Base-by-base conservation (phyloP, 2,113 vertebrate genomes). In the Melanostigma gelatinosum region DNA sequence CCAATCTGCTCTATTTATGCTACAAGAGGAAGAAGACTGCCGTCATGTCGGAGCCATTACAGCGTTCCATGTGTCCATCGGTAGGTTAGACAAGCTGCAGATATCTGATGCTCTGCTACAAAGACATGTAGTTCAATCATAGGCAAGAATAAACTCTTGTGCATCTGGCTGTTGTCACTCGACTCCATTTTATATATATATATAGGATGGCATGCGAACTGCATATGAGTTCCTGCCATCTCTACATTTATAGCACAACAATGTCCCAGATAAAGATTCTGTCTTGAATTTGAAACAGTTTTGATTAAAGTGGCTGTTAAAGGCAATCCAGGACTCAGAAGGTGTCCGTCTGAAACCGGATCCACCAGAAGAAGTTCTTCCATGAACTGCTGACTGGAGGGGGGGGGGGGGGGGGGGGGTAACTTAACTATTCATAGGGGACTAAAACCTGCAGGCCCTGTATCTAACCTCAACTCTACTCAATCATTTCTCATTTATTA, bases 371-470 rank as follows among this genome's bases (percentile, higher is more conserved):
- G 79, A 82, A 87, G 74, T 81, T 76, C 50, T 60, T 84, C 88
- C 84, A 76, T 82, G 89, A 95, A 93, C 82, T 95, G 94, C 95
- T 94, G 94, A 95, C 94, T 90, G 52, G 73, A 55, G 27, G 24
- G 55, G 73, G 55, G 27, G 24, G 55, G 70, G 66, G 27, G 24
- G 55, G 73, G 55, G 27, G 24, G 55, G 70, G 66, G 42, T 66
- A 58, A 85, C 85, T 82, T 81, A 85, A 91, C 93, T 93, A 94
- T 94, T 94, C 93, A 93, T 93, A 93, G 93, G 80, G 82, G 55
- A 12, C 54, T 24, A 13, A 24, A 16, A 57, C 38, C 70, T 57
- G 62, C 36, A 58, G 61, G 58, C 52, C 64, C 32, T 42, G 22
- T 12, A 18, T 7, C 64, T 29, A 79, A 46, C 24, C 57, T 72